phyloP scores from a whole-genome alignment of 1,140 invertebrate genomes.

The Dysdera silvatica region DNA sequence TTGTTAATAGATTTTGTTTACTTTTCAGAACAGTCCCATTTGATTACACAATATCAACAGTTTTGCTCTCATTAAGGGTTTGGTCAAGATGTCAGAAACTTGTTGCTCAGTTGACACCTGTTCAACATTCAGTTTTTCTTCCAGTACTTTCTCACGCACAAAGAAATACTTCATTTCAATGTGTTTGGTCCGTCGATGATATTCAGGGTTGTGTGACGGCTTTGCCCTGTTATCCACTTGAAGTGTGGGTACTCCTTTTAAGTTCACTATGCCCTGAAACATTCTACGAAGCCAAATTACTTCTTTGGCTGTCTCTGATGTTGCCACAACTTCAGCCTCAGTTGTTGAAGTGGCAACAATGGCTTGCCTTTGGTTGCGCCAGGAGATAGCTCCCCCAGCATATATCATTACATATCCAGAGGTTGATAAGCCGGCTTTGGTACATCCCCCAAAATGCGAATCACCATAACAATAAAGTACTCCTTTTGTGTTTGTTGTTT shows the following conservation, averaged over 20 bases:
- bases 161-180: constrained; percentile 42
- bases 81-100: constrained; percentile 41
- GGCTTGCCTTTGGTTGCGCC: constrained; percentile 9
- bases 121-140: constrained; percentile 1
- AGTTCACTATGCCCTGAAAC: neutral
- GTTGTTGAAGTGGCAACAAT: constrained; percentile 16
- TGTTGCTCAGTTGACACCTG: constrained; percentile 30
- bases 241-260: neutral
- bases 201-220: constrained; percentile 41
- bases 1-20: neutral
- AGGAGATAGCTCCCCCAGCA: constrained; percentile 5
- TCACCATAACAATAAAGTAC: constrained; percentile 35
- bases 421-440: constrained; percentile 21
- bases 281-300: constrained; percentile 5
- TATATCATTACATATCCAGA: constrained; percentile 3
- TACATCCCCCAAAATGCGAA: constrained; percentile 43
- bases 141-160: constrained; percentile 37
- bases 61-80: constrained; percentile 24
- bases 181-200: constrained; percentile 43
- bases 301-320: constrained; percentile 6
- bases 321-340: constrained; percentile 19
- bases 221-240: constrained; percentile 38
- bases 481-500: neutral
- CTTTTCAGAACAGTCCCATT: constrained; percentile 1
- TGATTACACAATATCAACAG: neutral